Evolutionary conservation across 2,888 invertebrate genomes (phyloP), one percentile per base, ranked within the genome.

Genomic region (Callinectes sapidus): DNA sequence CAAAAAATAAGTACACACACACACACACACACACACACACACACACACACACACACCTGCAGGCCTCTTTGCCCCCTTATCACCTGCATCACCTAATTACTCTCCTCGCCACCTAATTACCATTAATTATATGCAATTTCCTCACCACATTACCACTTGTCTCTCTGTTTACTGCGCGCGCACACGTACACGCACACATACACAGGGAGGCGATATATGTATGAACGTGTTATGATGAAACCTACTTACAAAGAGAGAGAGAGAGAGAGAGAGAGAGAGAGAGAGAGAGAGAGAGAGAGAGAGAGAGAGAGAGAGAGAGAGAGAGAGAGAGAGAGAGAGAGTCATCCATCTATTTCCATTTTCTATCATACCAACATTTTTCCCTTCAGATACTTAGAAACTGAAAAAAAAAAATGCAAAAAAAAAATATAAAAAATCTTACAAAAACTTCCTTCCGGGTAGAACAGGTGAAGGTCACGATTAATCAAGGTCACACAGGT

Each of bases 41-140:
- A 86, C 86, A 86, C 85, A 86, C 86, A 86, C 86, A 86, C 86
- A 86, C 86, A 39, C 35, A 86, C 32, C 35, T 35, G 13, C 35
- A 32, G n/a, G 16, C 81, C 81, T 35, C 81, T 16, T 81, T 32
- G 35, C 32, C 35, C 35, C 81, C 35, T 32, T 81, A 81, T 81
- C 81, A 35, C 81, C 81, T 35, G 28, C 35, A 81, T 81, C 35
- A 81, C 35, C 81, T 81, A 81, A 81, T 81, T 35, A 81, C 81
- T 81, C 81, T 81, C 81, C 81, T n/a, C 81, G 35, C 81, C 35
- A 35, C 35, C 81, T 81, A 81, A 81, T 81, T 81, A 35, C 81
- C 81, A 81, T 35, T 35, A 81, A 81, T 32, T 81, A 32, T 81
- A 81, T 35, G 81, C 81, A 35, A 35, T 81, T 81, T 81, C 81